Evolutionary conservation across 2,797 vertebrate species (phyloP), one percentile per base, ranked within the genome.

Genomic region (Catharus ustulatus): DNA sequence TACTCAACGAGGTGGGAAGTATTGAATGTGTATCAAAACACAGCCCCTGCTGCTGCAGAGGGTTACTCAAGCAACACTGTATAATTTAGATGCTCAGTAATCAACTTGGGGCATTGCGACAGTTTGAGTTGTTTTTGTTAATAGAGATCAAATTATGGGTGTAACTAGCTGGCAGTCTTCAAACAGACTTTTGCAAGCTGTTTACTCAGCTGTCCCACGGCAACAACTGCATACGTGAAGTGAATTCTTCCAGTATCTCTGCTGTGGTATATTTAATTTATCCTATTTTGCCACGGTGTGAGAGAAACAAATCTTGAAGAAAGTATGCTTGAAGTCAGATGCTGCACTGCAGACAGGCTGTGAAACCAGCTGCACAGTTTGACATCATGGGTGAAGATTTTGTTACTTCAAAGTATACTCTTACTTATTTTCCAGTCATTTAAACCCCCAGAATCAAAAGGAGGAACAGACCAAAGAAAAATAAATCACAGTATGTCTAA

Each of bases 111-210:
- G 96, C 96, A 95, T 94, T 95, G 97, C 92, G 24, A 97, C 98
- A 98, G 97, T 97, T 87, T 90, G 96, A 96, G 97, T 97, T 98
- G 98, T 98, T 98, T 98, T 98, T 97, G 95, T 98, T 98, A 98
- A 98, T 97, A 97, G 97, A 98, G 97, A 98, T 98, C 97, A 98
- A 98, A 98, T 98, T 98, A 98, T 98, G 98, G 98, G 98, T 97
- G 98, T 98, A 98, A 98, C 98, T 97, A 96, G 98, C 97, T 98
- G 98, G 98, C 98, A 97, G 94, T 95, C 95, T 97, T 98, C 96
- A 97, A 97, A 97, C 96, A 96, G 97, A 95, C 97, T 97, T 97
- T 96, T 97, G 97, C 97, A 97, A 97, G 96, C 96, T 98, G 97
- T 98, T 98, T 98, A 97, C 97, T 98, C 98, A 98, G 98, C 98